Base-by-base conservation (phyloP, 2,888 invertebrate genomes). In the Himalopsyche anomala region DNA sequence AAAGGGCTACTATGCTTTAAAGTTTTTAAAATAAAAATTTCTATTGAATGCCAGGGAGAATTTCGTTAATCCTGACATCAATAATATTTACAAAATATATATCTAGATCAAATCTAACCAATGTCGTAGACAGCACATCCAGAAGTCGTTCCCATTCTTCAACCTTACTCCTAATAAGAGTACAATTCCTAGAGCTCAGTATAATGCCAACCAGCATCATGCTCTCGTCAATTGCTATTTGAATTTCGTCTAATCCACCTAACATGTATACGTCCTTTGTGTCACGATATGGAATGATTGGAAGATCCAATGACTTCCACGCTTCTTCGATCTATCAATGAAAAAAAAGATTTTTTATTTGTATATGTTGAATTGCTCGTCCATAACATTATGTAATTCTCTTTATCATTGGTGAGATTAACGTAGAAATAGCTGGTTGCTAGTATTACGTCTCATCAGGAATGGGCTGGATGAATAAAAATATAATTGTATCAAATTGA, bases 181-280 rank as follows among this genome's bases (percentile, higher is more conserved):
- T 97, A 17, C 97, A 97, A 91, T 96, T 96, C 81, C 97, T 94
- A 0, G 98, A 98, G 89, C 97, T 97, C 0, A 96, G 95, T 81
- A 98, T 97, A 0, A 98, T 98, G 89, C 96, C 95, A 62, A 98
- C 94, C 90, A 96, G 96, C 84, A 98, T 97, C 91, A 96, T 96
- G 89, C 96, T 96, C 90, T 98, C 98, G 90, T 98, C 98, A 4
- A 97, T 91, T 3, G 95, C 93, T 0, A 95, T 93, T 91, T 97
- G 97, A 45, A 98, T 93, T 89, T 98, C 98, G 89, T 98, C 98
- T 1, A 97, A 93, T 0, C 96, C 96, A 3, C 97, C 98, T 84
- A 98, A 92, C 54, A 98, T 95, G 90, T 94, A 98, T 0, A 97
- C 95, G 90, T 98, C 98, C 89, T 96, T 96, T 0, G 95, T 92